Conservation (phyloP, 37 sponge, comb jelly and placozoan species). For the Mnemiopsis leidyi region DNA sequence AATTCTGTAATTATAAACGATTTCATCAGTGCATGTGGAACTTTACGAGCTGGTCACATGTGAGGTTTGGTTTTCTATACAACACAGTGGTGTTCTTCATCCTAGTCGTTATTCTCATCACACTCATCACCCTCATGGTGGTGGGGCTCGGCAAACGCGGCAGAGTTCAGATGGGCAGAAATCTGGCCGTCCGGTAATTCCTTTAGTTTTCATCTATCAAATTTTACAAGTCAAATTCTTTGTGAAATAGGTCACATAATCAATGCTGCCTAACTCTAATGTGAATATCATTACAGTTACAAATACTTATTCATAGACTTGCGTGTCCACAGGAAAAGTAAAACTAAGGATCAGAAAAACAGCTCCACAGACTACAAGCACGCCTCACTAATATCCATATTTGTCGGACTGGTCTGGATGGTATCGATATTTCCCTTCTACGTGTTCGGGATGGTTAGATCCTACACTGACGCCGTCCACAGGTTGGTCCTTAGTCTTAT, state of each 20-base stretch:
- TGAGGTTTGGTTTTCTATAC: constrained; percentile 24
- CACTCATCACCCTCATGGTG: neutral
- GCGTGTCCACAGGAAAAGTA: no score
- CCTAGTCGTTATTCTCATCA: neutral
- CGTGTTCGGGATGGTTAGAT: neutral
- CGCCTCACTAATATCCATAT: neutral
- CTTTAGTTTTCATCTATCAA: no score
- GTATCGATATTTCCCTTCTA: constrained; percentile 2
- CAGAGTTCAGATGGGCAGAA: neutral
- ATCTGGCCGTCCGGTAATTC: no score
- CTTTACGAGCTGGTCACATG: neutral
- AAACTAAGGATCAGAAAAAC: neutral
- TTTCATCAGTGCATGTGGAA: constrained; percentile 1
- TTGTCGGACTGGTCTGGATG: neutral
- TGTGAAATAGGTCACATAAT: no score
- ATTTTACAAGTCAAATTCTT: no score
- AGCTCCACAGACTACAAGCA: constrained; percentile 2
- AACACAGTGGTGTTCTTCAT: neutral
- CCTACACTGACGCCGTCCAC: neutral
- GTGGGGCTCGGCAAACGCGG: neutral
- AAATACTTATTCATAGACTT: no score
- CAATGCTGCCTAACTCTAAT: no score
- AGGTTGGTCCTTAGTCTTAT: neutral
- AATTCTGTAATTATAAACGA: no score
- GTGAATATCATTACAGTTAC: no score